phyloP scores from a whole-genome alignment of 2,797 vertebrate genomes.

The Peromyscus melanophrys region DNA sequence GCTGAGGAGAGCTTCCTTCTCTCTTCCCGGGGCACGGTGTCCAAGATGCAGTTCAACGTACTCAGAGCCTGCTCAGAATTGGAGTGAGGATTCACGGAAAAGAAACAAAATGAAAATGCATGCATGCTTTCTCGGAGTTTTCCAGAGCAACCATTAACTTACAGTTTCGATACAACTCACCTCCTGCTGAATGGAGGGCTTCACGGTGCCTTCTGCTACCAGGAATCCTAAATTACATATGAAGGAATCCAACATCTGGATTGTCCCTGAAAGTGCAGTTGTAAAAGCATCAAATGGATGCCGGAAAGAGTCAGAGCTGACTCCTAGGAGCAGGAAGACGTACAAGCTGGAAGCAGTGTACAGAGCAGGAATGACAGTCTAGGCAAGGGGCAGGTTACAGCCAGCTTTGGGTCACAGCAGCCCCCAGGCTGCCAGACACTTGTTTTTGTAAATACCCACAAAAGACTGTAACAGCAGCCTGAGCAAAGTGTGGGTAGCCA shows the following conservation, averaged over 20 bases:
- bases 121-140: neutral
- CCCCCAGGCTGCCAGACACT: neutral
- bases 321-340: neutral
- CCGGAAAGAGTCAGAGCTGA: neutral
- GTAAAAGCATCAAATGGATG: neutral
- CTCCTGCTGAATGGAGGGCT: slow-evolving; percentile 88
- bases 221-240: slow-evolving; percentile 90
- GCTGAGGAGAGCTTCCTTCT: slow-evolving; percentile 88
- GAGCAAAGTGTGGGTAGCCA: too few relatives aligned
- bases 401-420: neutral
- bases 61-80: slow-evolving; percentile 88
- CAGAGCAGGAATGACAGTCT: neutral
- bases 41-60: slow-evolving; percentile 91
- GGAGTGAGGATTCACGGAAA: neutral
- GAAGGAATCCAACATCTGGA: slow-evolving; percentile 90
- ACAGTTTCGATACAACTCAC: slow-evolving; percentile 83
- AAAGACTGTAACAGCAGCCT: accelerated
- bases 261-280: slow-evolving; percentile 87
- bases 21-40: slow-evolving; percentile 85
- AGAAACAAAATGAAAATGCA: neutral
- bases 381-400: neutral
- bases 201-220: slow-evolving; percentile 86
- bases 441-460: accelerated
- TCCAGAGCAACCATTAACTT: neutral
- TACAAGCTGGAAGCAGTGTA: too few relatives aligned